A percentile compares a stretch with the other conserved stretches of the same genome.
phyloP scores from a whole-genome alignment of 2,113 vertebrate genomes.

The Cepphus grylle region DNA sequence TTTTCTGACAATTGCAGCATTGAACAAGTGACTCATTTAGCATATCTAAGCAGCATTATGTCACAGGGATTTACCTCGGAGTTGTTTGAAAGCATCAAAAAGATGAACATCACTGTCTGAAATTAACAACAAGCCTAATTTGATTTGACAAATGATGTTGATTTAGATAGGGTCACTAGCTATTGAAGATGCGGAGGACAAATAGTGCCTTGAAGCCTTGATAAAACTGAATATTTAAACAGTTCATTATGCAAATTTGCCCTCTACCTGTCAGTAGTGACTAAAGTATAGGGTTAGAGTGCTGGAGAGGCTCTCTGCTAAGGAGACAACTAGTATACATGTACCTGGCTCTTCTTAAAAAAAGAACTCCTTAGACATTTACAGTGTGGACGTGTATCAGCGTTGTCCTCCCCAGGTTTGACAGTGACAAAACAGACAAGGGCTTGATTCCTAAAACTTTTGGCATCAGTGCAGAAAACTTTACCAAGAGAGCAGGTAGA shows the following conservation, averaged over 20 bases:
- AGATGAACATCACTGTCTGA: constrained; percentile 83
- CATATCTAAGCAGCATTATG: constrained; percentile 80
- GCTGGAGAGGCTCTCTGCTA: constrained; percentile 14
- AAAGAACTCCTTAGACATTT: constrained; percentile 25
- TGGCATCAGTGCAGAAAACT: neutral
- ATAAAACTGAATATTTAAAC: constrained; percentile 79
- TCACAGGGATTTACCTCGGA: constrained; percentile 78
- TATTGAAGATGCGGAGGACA: constrained; percentile 73
- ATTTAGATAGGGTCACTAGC: constrained; percentile 82
- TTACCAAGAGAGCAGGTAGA: neutral
- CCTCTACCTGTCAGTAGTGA: constrained; percentile 78
- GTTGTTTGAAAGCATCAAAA: constrained; percentile 76
- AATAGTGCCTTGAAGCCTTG: constrained; percentile 79
- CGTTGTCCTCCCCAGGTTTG: neutral
- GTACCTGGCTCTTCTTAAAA: constrained; percentile 14
- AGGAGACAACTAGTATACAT: neutral
- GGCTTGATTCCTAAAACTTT: constrained; percentile 5
- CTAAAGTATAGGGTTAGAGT: constrained; percentile 53
- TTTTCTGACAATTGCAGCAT: constrained; percentile 87
- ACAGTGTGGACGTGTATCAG: neutral
- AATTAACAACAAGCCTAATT: constrained; percentile 83
- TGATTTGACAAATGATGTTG: constrained; percentile 87
- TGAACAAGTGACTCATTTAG: constrained; percentile 85
- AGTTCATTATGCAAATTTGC: constrained; percentile 85
- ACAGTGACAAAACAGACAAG: constrained; percentile 24